Base-by-base conservation (phyloP, 2,113 vertebrate species). In the Neolamprologus brichardi region DNA sequence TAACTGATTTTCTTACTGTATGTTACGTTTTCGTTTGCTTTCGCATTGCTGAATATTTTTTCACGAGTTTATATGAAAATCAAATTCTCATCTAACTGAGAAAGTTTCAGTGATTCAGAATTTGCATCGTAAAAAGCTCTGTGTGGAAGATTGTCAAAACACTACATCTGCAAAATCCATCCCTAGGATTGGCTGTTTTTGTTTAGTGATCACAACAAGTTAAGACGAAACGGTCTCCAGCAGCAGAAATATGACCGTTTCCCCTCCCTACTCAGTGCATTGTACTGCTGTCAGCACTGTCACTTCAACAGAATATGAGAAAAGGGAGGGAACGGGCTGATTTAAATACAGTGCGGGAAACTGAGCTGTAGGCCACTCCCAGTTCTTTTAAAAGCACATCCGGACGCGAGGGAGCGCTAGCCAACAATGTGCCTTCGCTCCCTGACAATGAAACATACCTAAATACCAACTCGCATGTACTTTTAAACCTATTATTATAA, bases 291-390 rank as follows among this genome's bases (percentile, higher is more conserved):
- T 82, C 72, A 83, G 85, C 32, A 34, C 51, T 89, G 91, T 94
- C 89, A 88, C 52, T 79, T 56, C 11, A 34, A 58, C 87, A 60
- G 85, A 54, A 5, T 11, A 86, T 80, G 32, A 92, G 77, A 91
- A 64, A 92, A 93, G 93, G 94, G 93, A 93, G 94, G 94, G 94
- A 92, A 94, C 89, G 64, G 64, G 70, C 94, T 84, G 75, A 95
- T 95, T 95, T 95, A 88, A 95, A 95, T 95, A 95, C 94, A 96
- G 95, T 96, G 95, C 95, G 95, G 95, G 95, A 95, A 95, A 95
- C 81, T 81, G 89, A 54, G 81, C 86, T 49, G 46, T 39, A 93
- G 89, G 92, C 95, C 93, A 91, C 95, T 85, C 95, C 95, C 94
- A 92, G 86, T 84, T 93, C 86, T 94, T 95, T 95, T 94, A 92